Base-by-base conservation (phyloP, 2,888 invertebrate genomes). In the Drosophila pseudotakahashii region DNA sequence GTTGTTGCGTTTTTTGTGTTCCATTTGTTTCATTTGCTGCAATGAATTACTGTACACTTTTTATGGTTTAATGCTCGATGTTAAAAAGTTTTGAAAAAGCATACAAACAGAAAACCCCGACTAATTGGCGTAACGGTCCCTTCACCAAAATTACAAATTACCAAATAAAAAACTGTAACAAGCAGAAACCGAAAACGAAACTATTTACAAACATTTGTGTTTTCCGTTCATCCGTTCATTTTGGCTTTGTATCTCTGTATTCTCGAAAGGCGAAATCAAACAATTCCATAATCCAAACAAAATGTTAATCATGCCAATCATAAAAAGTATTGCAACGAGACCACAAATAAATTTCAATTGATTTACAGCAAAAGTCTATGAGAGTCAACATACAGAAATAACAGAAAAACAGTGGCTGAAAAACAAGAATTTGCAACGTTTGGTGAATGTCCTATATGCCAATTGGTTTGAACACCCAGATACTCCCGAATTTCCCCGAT, bases 381-480 rank as follows among this genome's bases (percentile, higher is more conserved):
- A 59, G 63, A 47, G 48, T 59, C 58, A 39, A 55, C 55, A 62
- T 14, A 4, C 32, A 10, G 26, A 26, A 26, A 26, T 26, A 26
- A 26, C 26, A 5, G 26, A 26, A 30, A 68, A 54, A 44, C 32
- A 48, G 16, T 13, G 48, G 48, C 48, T 47, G 52, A 59, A 54
- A 59, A 73, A 67, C 39, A 53, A 64, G 41, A 68, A 71, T 44
- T 75, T 73, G 67, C 73, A 62, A 78, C 55, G 82, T 85, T 90
- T 90, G 90, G 90, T 90, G 90, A 90, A 90, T 90, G 90, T 90
- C 90, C 88, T 88, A 85, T 84, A 89, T 90, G 90, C 90, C 90
- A 89, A 90, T 90, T 90, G 89, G 88, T 88, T 77, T 70, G 14
- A 61, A 34, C 50, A 47, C 47, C 47, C 47, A 60, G 10, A 10